phyloP scores from a whole-genome alignment of 2,888 invertebrate species.

The Cosmia pyralina region DNA sequence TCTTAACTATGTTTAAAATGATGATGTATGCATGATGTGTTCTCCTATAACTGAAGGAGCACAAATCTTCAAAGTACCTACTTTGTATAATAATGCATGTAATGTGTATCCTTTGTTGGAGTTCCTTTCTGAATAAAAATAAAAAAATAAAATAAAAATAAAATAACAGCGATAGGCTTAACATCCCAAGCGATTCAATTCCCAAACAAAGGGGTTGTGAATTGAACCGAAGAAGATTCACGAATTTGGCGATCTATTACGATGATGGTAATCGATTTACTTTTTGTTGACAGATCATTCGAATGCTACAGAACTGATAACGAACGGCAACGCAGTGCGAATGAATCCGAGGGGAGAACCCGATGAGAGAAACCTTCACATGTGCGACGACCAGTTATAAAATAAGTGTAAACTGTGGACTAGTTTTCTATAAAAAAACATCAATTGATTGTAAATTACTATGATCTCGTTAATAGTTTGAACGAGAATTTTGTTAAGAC shows the following conservation, averaged over 20 bases:
- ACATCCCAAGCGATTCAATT: conserved; percentile 5
- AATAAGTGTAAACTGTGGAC: conserved; percentile 53
- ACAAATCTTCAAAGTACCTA: too few species aligned
- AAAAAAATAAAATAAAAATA: too few species aligned
- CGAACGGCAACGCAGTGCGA: conserved; percentile 77
- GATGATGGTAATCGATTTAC: conserved; percentile 36
- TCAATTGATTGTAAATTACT: conserved; percentile 38
- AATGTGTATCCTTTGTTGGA: too few species aligned
- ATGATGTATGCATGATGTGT: too few species aligned
- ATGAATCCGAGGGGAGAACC: conserved; percentile 79
- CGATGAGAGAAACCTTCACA: conserved; percentile 67
- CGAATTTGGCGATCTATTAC: neutral
- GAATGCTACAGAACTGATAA: conserved; percentile 78
- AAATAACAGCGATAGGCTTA: neutral
- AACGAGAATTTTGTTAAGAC: conserved; percentile 14
- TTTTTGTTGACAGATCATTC: conserved; percentile 77
- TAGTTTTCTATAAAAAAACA: conserved; percentile 39
- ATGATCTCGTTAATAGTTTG: conserved; percentile 30
- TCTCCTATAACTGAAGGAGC: too few species aligned
- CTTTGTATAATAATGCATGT: too few species aligned
- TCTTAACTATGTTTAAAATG: too few species aligned
- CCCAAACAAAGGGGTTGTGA: conserved; percentile 9
- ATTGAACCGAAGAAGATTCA: conserved; percentile 1
- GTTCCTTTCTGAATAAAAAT: too few species aligned
- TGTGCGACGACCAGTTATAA: conserved; percentile 80